Conservation (phyloP, 2,113 vertebrate species). For the Pseudorasbora parva region DNA sequence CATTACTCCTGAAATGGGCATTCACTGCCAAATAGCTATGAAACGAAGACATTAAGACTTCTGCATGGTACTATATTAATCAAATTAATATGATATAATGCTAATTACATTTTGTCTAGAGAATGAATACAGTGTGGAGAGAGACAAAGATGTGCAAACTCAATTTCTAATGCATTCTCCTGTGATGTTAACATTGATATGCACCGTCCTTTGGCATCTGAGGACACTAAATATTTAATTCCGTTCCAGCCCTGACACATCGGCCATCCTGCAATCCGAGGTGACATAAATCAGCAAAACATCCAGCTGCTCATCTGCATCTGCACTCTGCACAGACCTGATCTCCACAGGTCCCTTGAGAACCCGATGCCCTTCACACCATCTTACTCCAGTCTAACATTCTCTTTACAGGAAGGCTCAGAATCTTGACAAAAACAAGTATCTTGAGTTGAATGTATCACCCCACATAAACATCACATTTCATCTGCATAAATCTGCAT, state of each 20-base stretch:
- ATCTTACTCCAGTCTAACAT: neutral
- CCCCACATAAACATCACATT: slow-evolving; percentile 14
- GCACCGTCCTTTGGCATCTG: slow-evolving; percentile 28
- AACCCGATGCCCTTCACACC: slow-evolving; percentile 45
- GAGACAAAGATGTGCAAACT: slow-evolving; percentile 24
- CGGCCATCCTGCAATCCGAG: slow-evolving; percentile 40
- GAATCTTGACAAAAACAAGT: neutral
- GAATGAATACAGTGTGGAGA: slow-evolving; percentile 20
- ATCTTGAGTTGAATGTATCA: neutral
- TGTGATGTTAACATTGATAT: slow-evolving; percentile 41
- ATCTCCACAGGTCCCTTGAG: slow-evolving; percentile 46
- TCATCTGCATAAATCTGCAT: neutral
- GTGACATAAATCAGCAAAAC: slow-evolving; percentile 53
- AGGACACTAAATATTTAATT: slow-evolving; percentile 48
- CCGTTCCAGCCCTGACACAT: slow-evolving; percentile 40
- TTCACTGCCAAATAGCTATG: slow-evolving; percentile 17
- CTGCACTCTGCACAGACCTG: slow-evolving; percentile 26
- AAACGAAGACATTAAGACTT: slow-evolving; percentile 16
- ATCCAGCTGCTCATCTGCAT: slow-evolving; percentile 54
- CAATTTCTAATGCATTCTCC: slow-evolving; percentile 28
- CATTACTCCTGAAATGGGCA: slow-evolving; percentile 17
- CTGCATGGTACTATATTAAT: slow-evolving; percentile 9
- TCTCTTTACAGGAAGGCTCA: slow-evolving; percentile 2
- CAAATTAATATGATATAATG: neutral
- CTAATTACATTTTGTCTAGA: slow-evolving; percentile 22